Evolutionary conservation across 35 echinoderm and acorn worm species (phyloP), one percentile per base, ranked within the genome.

Genomic region (Acanthaster planci): DNA sequence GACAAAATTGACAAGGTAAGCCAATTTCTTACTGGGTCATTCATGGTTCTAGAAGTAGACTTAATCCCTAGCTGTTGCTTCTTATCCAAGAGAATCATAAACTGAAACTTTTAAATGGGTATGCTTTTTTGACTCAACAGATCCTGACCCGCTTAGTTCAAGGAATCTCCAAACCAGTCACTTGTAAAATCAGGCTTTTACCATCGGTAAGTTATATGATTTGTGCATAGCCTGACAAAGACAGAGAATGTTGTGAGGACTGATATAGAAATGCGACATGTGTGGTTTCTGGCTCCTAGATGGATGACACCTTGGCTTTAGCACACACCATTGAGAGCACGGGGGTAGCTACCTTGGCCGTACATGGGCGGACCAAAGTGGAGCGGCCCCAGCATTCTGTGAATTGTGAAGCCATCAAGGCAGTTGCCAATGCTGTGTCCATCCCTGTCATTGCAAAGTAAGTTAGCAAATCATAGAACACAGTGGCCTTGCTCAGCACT

Each of bases 401-500:
- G 1, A 84, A 97, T 31, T 93, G 87, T 88, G 95, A 97, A 55
- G 77, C 57, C 26, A 97, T 97, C 52, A 90, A 84, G 53, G 67
- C 91, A n/a, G 78, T 97, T 0, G 57, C 91, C 30, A 60, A 93
- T 15, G 31, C 15, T 75, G 31, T 82, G 8, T 84, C 68, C 6
- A 87, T 97, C 30, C 95, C 95, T 75, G 14, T 97, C 19, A 97
- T 97, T 55, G 91, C 95, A 34, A 97, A 97, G 94, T 97, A 84
- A 78, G 94, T 83, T 12, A 12, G 42, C 42, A 47, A 12, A 47
- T 47, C 12, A 6, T 6, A 47, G 42, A 47, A 47, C 42, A 47
- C 4, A 47, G 42, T n/a, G n/a, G n/a, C n/a, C n/a, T n/a, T n/a
- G n/a, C n/a, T n/a, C n/a, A n/a, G n/a, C n/a, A n/a, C n/a, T n/a